Evolutionary conservation across 2,888 invertebrate species (phyloP).

Genomic region (Cephus spinipes): DNA sequence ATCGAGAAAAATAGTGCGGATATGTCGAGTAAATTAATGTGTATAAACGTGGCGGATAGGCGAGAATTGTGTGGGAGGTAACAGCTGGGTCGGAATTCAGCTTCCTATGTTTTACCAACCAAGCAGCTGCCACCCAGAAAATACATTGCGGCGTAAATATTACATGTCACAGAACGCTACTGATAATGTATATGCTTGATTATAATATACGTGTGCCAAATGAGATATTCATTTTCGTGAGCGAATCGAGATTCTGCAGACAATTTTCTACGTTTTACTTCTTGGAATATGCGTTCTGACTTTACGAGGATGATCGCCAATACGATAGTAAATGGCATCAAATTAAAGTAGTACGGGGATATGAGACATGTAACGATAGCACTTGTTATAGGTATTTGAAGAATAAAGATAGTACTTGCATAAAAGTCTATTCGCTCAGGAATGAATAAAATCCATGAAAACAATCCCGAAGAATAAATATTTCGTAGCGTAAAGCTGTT

Average conservation of each 20-base stretch:
- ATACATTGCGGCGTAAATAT: conserved; percentile 32
- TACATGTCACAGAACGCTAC: conserved; percentile 33
- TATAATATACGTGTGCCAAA: conserved; percentile 6
- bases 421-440: neutral
- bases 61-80: conserved; percentile 21
- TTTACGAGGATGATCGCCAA: neutral
- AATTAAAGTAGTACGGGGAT: neutral
- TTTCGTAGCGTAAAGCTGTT: neutral
- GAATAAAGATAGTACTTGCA: neutral
- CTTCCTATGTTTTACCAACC: conserved; percentile 18
- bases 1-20: neutral
- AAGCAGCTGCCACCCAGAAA: conserved; percentile 19
- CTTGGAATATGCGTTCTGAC: neutral
- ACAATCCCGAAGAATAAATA: neutral
- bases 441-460: neutral
- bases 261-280: neutral
- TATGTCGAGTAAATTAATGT: conserved; percentile 3
- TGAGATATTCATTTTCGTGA: conserved; percentile 10
- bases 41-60: conserved; percentile 5
- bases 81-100: conserved; percentile 21
- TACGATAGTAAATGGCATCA: neutral
- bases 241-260: neutral
- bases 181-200: conserved; percentile 19
- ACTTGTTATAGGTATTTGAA: neutral
- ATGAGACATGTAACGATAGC: neutral